These are phyloP conservation scores for Ancistrus triradiatus DNA, from an alignment of 2,113 vertebrate genomes.

Conservation along the genomic window DNA sequence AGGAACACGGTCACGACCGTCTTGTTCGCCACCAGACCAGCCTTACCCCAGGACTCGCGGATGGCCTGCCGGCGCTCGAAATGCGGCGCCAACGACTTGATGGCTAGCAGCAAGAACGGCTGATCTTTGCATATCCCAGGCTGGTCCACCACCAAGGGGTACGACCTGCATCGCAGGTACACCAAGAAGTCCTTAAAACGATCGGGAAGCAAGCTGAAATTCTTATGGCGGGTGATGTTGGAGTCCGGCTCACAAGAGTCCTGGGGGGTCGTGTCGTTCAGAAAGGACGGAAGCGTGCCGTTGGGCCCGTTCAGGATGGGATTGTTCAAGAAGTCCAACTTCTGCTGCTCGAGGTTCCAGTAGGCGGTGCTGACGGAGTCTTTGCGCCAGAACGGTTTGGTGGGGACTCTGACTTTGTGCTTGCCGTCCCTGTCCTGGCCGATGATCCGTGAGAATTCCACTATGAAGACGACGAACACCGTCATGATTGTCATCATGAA, in stretches of 20 bases:
- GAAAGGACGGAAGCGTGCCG: conserved; percentile 49
- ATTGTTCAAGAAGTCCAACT: conserved; percentile 61
- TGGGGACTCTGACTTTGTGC: conserved; percentile 50
- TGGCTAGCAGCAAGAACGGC: conserved; percentile 77
- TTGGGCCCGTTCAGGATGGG: conserved; percentile 39
- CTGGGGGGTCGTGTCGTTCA: conserved; percentile 42
- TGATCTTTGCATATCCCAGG: conserved; percentile 60
- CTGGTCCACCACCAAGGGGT: conserved; percentile 65
- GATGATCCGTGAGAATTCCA: conserved; percentile 57
- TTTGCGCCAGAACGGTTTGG: conserved; percentile 63
- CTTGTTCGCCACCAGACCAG: conserved; percentile 52
- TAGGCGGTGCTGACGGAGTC: conserved; percentile 53
- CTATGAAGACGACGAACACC: conserved; percentile 68
- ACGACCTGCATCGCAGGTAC: conserved; percentile 73
- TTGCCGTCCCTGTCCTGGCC: conserved; percentile 49
- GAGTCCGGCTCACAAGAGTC: conserved; percentile 55
- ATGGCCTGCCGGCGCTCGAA: conserved; percentile 82
- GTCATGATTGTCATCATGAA: conserved; percentile 60
- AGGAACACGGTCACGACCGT: conserved; percentile 74
- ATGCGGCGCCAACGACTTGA: conserved; percentile 75
- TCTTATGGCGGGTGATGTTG: conserved; percentile 56
- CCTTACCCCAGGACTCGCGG: conserved; percentile 79
- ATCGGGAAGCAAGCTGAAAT: conserved; percentile 67
- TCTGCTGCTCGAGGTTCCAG: conserved; percentile 79
- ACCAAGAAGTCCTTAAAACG: conserved; percentile 75